phyloP scores from a whole-genome alignment of 2,888 invertebrate species.

The Drosophila limbata region DNA sequence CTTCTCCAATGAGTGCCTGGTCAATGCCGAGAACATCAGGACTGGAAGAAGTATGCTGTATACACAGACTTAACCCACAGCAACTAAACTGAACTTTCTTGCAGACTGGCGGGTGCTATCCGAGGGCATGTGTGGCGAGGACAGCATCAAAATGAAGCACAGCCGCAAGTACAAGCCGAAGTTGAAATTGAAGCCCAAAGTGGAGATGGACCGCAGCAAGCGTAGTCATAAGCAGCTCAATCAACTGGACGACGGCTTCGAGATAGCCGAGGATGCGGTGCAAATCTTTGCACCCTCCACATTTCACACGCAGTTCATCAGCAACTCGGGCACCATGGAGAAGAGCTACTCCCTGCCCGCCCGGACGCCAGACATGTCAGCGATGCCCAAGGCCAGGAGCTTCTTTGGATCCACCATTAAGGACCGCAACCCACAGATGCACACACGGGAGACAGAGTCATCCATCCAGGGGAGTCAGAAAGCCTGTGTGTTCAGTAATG shows the following conservation, averaged over 20 bases:
- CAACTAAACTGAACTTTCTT: neutral
- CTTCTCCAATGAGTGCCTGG: conserved; percentile 78
- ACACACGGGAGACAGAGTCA: neutral
- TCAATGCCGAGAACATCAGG: conserved; percentile 76
- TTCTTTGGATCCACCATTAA: conserved; percentile 14
- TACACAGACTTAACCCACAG: rapidly evolving
- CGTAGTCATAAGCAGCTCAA: conserved; percentile 49
- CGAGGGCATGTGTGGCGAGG: conserved; percentile 78
- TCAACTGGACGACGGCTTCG: conserved; percentile 55
- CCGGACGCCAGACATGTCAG: conserved; percentile 39
- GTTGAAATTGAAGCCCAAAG: conserved; percentile 52
- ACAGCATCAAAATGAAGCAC: conserved; percentile 70
- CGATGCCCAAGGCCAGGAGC: neutral
- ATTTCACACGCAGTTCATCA: conserved; percentile 71
- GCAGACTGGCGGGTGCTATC: conserved; percentile 78
- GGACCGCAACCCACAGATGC: neutral
- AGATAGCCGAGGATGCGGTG: conserved; percentile 60
- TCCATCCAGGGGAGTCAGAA: neutral
- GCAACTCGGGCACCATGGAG: conserved; percentile 61
- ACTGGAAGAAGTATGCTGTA: conserved; percentile 65
- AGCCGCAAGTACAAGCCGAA: conserved; percentile 53
- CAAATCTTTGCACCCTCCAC: conserved; percentile 72
- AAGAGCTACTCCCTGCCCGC: conserved; percentile 69
- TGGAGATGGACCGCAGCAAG: conserved; percentile 55
- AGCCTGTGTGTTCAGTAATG: conserved; percentile 68